Evolutionary conservation across 2,888 invertebrate genomes (phyloP).

Genomic region (Harpalus rubripes): DNA sequence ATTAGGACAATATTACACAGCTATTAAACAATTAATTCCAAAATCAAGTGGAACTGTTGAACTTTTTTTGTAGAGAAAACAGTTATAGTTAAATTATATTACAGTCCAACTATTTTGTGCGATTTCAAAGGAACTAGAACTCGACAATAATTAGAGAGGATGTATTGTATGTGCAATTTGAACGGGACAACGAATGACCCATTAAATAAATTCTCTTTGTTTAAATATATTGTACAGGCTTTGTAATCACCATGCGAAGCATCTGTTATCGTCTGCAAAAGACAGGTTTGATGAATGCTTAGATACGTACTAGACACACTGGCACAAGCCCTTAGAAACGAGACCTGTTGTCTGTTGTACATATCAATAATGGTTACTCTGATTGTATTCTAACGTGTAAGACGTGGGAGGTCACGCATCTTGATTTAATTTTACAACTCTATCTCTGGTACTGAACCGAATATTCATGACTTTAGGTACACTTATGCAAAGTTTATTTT

Average conservation of each 20-base stretch:
- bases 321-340: conserved; percentile 13
- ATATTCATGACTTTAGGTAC: conserved; percentile 28
- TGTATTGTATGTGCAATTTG: neutral
- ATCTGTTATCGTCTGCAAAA: neutral
- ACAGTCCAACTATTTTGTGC: neutral
- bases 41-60: too few relatives aligned
- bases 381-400: conserved; percentile 23
- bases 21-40: too few relatives aligned
- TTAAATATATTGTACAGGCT: conserved; percentile 17
- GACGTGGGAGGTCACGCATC: conserved; percentile 12
- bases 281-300: conserved; percentile 28
- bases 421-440: conserved; percentile 41
- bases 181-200: conserved; percentile 12
- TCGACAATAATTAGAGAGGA: conserved; percentile 12
- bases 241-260: conserved; percentile 1
- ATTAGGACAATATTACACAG: too few relatives aligned
- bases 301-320: neutral
- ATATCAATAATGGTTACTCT: conserved; percentile 38
- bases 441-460: neutral
- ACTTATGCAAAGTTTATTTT: conserved; percentile 8
- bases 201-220: conserved; percentile 30
- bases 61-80: neutral
- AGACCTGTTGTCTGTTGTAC: neutral
- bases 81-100: neutral
- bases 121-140: conserved; percentile 17